Percentiles rank a stretch among this genome's conserved stretches.
phyloP scores from a whole-genome alignment of 2,888 invertebrate genomes.

The Catocala nupta region DNA sequence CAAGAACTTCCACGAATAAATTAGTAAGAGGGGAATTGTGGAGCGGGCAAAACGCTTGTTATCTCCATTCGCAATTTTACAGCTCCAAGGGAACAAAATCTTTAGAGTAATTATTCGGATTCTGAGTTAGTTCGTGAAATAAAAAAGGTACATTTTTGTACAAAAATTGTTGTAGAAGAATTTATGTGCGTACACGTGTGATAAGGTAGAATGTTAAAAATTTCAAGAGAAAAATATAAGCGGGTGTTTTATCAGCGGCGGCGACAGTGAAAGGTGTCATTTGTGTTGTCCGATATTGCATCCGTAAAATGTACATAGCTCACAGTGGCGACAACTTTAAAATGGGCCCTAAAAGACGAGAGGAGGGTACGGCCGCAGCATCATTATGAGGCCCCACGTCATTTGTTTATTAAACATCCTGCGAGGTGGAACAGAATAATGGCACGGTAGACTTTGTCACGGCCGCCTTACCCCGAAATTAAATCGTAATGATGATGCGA shows the following conservation, averaged over 20 bases:
- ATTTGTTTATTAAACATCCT: conserved; percentile 86
- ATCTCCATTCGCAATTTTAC: conserved; percentile 73
- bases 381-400: conserved; percentile 82
- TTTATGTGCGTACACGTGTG: conserved; percentile 27
- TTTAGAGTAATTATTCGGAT: conserved; percentile 66
- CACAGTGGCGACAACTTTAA: conserved; percentile 67
- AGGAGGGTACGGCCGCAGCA: conserved; percentile 68
- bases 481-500: conserved; percentile 85
- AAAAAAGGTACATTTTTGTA: conserved; percentile 44
- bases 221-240: conserved; percentile 34
- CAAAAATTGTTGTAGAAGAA: conserved; percentile 31
- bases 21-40: conserved; percentile 66
- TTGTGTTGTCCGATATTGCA: conserved; percentile 58
- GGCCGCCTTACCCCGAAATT: conserved; percentile 83
- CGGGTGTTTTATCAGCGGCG: conserved; percentile 42
- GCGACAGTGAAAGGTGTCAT: conserved; percentile 34
- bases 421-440: conserved; percentile 85
- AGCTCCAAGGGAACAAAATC: conserved; percentile 66
- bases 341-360: conserved; percentile 71
- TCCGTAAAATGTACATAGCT: conserved; percentile 59
- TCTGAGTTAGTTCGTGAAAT: conserved; percentile 52
- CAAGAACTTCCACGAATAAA: conserved; percentile 77
- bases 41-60: conserved; percentile 69
- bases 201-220: conserved; percentile 31
- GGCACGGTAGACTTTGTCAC: conserved; percentile 82